Percentiles rank a stretch among this genome's conserved stretches.
Evolutionary conservation across 1,140 invertebrate species (phyloP).

Genomic region (Drosophila kepulauana): DNA sequence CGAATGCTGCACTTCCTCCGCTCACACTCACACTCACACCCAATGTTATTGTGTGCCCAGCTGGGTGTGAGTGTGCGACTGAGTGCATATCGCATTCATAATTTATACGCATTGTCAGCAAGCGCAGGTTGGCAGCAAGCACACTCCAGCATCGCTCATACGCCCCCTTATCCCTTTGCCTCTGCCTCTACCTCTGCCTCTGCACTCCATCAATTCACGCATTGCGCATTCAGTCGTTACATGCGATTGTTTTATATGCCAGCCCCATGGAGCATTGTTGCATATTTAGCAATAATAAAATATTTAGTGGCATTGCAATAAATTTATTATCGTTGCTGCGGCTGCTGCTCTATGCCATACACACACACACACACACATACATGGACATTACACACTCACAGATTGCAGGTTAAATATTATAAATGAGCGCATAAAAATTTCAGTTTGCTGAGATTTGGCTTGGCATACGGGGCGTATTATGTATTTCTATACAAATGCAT

Average conservation of each 20-base stretch:
- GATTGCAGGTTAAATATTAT: constrained; percentile 61
- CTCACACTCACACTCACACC: constrained; percentile 2
- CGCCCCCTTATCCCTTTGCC: neutral
- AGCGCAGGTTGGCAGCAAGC: constrained; percentile 59
- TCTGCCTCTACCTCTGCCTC: no score
- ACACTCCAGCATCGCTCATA: constrained; percentile 39
- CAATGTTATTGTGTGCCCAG: neutral
- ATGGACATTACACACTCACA: constrained; percentile 6
- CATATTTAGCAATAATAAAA: constrained; percentile 84
- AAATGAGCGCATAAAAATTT: constrained; percentile 61
- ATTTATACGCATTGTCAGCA: constrained; percentile 80
- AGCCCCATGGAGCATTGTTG: constrained; percentile 67
- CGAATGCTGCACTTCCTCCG: constrained; percentile 14
- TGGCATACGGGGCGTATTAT: constrained; percentile 50
- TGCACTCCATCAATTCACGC: constrained; percentile 36
- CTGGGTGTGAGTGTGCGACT: constrained; percentile 29
- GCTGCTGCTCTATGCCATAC: constrained; percentile 18
- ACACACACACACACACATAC: constrained; percentile 10
- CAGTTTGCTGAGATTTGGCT: constrained; percentile 39
- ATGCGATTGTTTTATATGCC: constrained; percentile 75
- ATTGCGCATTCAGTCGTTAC: constrained; percentile 71
- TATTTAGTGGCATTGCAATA: constrained; percentile 80
- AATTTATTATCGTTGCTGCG: constrained; percentile 71
- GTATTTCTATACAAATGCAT: constrained; percentile 54
- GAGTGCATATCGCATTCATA: constrained; percentile 78